phyloP scores from a whole-genome alignment of 2,113 vertebrate species.

The Gorilla gorilla region DNA sequence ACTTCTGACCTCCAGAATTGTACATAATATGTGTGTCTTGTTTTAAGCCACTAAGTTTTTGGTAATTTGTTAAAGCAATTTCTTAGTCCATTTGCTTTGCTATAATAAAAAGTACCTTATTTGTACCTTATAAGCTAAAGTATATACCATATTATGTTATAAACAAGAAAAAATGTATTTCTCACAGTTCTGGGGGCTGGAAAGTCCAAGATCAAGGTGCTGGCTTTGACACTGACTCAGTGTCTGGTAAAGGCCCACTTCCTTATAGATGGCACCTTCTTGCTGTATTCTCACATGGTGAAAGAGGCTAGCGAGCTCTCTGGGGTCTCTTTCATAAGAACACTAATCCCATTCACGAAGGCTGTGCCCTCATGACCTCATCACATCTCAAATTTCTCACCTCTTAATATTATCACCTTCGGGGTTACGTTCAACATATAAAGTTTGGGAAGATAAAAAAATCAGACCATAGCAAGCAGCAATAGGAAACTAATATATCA shows the following conservation, averaged over 20 bases:
- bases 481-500: neutral
- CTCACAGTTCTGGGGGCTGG: neutral
- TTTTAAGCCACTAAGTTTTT: neutral
- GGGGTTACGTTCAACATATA: neutral
- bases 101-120: neutral
- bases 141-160: neutral
- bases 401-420: neutral
- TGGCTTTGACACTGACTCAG: too few species aligned
- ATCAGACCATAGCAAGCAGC: neutral
- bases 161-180: neutral
- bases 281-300: neutral
- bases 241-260: neutral
- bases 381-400: neutral
- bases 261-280: neutral
- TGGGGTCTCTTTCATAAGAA: neutral
- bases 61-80: neutral
- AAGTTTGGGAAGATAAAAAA: neutral
- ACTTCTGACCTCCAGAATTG: neutral
- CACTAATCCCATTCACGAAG: neutral
- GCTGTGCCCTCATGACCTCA: neutral
- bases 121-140: neutral
- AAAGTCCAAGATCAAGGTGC: neutral
- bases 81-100: neutral
- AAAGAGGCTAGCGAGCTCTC: neutral
- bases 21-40: neutral